Evolutionary conservation across 2,113 vertebrate genomes (phyloP), one percentile per base, ranked within the genome.

Genomic region (Podiceps cristatus): DNA sequence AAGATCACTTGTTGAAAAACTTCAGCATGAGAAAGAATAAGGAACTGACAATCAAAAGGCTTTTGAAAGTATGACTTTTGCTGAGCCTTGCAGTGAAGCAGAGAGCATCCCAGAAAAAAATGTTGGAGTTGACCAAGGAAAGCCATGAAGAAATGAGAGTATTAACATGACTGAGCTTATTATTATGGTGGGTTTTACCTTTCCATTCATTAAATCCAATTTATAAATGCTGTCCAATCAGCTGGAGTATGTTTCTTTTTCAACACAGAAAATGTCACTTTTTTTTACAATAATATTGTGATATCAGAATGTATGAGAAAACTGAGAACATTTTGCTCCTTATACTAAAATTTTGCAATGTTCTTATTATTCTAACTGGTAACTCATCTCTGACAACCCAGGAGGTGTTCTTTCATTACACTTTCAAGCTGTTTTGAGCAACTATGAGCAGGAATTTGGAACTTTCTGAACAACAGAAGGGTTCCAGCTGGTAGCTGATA

Each of bases 381-480:
- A 92, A 68, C 12, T 67, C 1, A 76, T 66, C 69, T 90, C 71
- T 79, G 58, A 88, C 37, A 49, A 40, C 27, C 14, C 49, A 64
- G 42, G 45, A 95, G 27, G 8, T 68, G 45, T 45, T 67, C 4
- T 82, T 88, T 68, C 19, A 18, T 60, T 79, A 60, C 6, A 56
- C 8, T 88, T 92, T 52, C 29, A 76, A 82, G 20, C 6, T n/a
- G 22, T 58, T 96, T 79, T 47, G 35, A 79, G 23, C 2, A 5
- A 79, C 8, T 60, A 58, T 37, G 8, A 86, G 62, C 20, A 64
- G 35, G 58, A 90, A 67, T 82, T 90, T 93, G 75, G 67, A 95
- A 82, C 56, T 82, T 87, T 95, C 47, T 90, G 69, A 90, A 50
- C 11, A 96, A 83, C 85, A 95, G 75, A 91, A 76, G 53, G 52